Base-by-base conservation (phyloP, 2,113 vertebrate genomes). In the Cebus imitator region DNA sequence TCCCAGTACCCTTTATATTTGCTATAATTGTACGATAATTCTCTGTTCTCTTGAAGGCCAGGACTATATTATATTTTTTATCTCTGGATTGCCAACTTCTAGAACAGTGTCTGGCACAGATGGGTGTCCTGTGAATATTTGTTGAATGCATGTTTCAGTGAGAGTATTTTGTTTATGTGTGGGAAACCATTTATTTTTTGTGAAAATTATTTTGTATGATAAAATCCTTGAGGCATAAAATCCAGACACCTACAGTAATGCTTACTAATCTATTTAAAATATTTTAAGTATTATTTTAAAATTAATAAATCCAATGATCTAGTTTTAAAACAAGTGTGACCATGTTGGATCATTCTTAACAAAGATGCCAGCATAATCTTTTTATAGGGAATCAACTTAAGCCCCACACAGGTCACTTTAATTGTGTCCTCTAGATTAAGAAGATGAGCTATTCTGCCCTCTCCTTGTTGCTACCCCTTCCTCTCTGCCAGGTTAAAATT, bases 371-470 rank as follows among this genome's bases (percentile, higher is more conserved):
- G 64, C 12, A 37, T 73, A 84, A 82, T 73, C 95, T 96, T 93
- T 95, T 40, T 52, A 97, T n/a, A 20, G 90, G 11, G 95, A 68
- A 90, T 94, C 90, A 61, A 8, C 35, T 79, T 43, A 94, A 93
- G 18, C 86, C 52, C 13, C 87, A 78, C 84, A 52, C 90, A 91
- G 61, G 30, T 82, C 73, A 90, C 88, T 90, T 32, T 25, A 55
- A 94, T 0, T 45, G 6, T 27, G 40, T n/a, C 94, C 55, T 48
- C n/a, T 64, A 55, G 66, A 88, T 14, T 83, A 88, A 97, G 86
- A 95, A 80, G 30, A 89, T 66, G 30, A 91, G 81, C 7, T 85
- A 16, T 96, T 97, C 80, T 72, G 45, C 76, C 35, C 27, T 9
- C 2, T 30, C 1, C 13, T 90, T 8, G 43, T 96, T 43, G n/a